These are phyloP conservation scores for Temnothorax curvispinosus DNA, from an alignment of 1,140 invertebrate species.

Conservation along the genomic window DNA sequence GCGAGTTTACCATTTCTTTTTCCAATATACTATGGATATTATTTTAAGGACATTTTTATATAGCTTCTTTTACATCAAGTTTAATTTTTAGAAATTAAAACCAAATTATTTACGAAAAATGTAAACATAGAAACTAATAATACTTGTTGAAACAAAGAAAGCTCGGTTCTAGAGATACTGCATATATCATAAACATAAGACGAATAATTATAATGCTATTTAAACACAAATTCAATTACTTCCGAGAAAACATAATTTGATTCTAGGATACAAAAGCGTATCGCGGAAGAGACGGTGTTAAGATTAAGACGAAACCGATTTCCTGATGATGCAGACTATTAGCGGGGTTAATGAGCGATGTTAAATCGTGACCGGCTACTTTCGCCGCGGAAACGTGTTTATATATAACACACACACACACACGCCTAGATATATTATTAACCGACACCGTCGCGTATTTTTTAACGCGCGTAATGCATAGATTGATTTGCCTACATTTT, in stretches of 20 bases:
- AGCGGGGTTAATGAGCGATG: conserved; percentile 54
- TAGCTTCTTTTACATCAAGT: neutral
- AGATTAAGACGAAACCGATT: conserved; percentile 48
- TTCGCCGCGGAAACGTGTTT: conserved; percentile 36
- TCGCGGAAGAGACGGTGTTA: conserved; percentile 20
- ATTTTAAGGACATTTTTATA: neutral
- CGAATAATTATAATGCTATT: neutral
- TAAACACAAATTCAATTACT: conserved; percentile 25
- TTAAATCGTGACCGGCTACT: conserved; percentile 51
- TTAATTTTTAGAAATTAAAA: conserved; percentile 10
- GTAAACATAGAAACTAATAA: neutral
- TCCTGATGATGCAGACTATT: conserved; percentile 44
- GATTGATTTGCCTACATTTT: neutral
- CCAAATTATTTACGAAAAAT: neutral
- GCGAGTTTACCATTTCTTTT: neutral
- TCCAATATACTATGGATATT: neutral
- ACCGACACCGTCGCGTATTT: neutral
- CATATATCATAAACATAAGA: neutral
- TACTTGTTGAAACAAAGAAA: neutral
- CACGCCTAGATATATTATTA: conserved; percentile 31
- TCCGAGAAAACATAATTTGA: conserved; percentile 20
- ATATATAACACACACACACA: neutral
- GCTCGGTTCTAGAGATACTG: neutral
- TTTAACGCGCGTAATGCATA: neutral
- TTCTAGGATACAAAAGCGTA: conserved; percentile 15